Conservation (phyloP, 1,140 invertebrate species). For the Trichonephila clavata region DNA sequence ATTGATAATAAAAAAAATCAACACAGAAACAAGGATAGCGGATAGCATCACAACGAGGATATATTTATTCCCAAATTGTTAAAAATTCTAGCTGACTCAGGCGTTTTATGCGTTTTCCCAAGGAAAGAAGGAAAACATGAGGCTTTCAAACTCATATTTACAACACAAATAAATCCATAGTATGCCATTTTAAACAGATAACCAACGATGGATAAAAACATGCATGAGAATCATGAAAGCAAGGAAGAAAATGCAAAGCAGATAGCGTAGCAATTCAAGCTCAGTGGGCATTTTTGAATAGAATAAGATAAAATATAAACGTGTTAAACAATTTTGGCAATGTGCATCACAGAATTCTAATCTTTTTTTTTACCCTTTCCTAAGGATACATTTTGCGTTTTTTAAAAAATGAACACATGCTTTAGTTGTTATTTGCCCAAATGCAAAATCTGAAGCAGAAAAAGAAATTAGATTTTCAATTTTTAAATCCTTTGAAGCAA, state of each 20-base stretch:
- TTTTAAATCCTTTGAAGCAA: no score
- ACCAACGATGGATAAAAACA: neutral
- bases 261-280: neutral
- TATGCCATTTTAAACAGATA: neutral
- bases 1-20: slow-evolving; percentile 10
- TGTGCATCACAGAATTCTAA: no score
- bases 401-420: no score
- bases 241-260: neutral
- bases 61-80: neutral
- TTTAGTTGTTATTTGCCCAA: no score
- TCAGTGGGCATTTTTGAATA: no score
- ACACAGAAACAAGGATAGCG: neutral
- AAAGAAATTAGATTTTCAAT: no score
- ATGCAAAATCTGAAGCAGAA: no score
- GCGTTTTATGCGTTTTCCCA: neutral
- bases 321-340: no score
- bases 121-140: neutral
- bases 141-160: neutral
- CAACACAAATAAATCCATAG: neutral
- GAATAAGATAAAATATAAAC: no score
- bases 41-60: neutral
- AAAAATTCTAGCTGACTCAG: neutral
- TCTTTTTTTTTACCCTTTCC: no score
- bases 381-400: no score
- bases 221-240: neutral